phyloP scores from a whole-genome alignment of 2,888 invertebrate genomes.

The Dryomyza anilis region DNA sequence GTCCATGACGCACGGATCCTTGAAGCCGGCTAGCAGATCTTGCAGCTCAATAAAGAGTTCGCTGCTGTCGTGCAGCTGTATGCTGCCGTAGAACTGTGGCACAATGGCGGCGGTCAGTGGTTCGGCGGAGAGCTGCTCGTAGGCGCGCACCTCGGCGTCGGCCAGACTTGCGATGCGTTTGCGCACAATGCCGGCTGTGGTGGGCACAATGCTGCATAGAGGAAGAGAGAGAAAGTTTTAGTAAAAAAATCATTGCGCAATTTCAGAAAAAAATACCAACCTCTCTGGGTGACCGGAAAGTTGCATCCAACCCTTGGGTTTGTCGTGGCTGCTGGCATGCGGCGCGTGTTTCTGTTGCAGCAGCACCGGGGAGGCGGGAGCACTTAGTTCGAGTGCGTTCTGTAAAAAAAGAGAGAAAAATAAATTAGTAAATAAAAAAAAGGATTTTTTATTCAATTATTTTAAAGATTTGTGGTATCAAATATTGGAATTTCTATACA shows the following conservation, averaged over 20 bases:
- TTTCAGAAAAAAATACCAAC: slow-evolving; percentile 35
- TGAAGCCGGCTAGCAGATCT: slow-evolving; percentile 88
- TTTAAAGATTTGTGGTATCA: too few species aligned
- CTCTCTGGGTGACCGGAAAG: slow-evolving; percentile 87
- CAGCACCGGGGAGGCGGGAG: slow-evolving; percentile 86
- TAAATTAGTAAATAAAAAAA: too few species aligned
- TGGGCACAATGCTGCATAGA: slow-evolving; percentile 78
- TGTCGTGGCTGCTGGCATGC: slow-evolving; percentile 31
- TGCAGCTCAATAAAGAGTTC: slow-evolving; percentile 93
- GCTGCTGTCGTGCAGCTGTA: slow-evolving; percentile 71
- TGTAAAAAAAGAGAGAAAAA: too few species aligned
- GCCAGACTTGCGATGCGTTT: slow-evolving; percentile 80
- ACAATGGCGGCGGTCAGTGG: slow-evolving; percentile 66
- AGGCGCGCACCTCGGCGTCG: slow-evolving; percentile 77
- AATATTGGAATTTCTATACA: too few species aligned
- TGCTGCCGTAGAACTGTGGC: slow-evolving; percentile 84
- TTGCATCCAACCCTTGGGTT: slow-evolving; percentile 78
- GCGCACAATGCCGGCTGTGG: slow-evolving; percentile 92
- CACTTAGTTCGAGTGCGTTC: slow-evolving; percentile 90
- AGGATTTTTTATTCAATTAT: too few species aligned
- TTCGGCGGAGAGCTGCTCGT: slow-evolving; percentile 80
- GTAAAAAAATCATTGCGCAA: background rate
- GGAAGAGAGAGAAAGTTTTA: too few species aligned
- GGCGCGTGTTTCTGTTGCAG: slow-evolving; percentile 67
- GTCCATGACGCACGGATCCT: slow-evolving; percentile 94